Conservation (phyloP, 2,888 invertebrate genomes). For the Synanthedon myopaeformis region DNA sequence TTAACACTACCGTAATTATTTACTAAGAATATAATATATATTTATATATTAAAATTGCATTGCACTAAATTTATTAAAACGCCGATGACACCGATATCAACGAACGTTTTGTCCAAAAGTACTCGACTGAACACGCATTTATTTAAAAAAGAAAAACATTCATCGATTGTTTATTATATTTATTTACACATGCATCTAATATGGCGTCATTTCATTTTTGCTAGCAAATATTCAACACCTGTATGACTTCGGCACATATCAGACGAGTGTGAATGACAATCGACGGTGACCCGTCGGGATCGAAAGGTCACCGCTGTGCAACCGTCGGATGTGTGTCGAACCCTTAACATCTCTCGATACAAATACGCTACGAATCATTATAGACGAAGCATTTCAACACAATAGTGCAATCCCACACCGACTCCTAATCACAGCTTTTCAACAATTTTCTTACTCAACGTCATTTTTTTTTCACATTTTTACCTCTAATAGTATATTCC, state of each 20-base stretch:
- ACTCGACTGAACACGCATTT: slow-evolving; percentile 23
- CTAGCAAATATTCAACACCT: not conserved
- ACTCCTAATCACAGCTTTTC: slow-evolving; percentile 66
- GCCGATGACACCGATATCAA: slow-evolving; percentile 33
- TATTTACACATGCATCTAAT: not conserved
- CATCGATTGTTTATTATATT: not conserved
- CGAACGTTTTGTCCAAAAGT: slow-evolving; percentile 25
- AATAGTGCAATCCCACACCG: slow-evolving; percentile 46
- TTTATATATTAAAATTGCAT: slow-evolving; percentile 44
- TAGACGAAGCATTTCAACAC: slow-evolving; percentile 44
- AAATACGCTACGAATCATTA: not conserved
- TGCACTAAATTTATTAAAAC: slow-evolving; percentile 51
- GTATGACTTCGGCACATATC: too few relatives aligned
- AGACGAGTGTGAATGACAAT: too few relatives aligned
- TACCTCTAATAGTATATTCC: slow-evolving; percentile 38
- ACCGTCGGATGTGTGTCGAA: too few relatives aligned
- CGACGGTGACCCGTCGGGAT: too few relatives aligned
- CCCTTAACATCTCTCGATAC: not conserved
- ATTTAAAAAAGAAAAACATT: not conserved
- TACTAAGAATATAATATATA: slow-evolving; percentile 19
- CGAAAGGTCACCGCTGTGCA: too few relatives aligned
- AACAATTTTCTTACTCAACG: slow-evolving; percentile 33
- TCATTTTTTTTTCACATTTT: slow-evolving; percentile 26
- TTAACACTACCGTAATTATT: slow-evolving; percentile 15
- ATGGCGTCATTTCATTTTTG: not conserved